Percentiles rank a stretch among this genome's conserved stretches.
phyloP scores from a whole-genome alignment of 2,797 vertebrate species.

The Fistularia commersonii region DNA sequence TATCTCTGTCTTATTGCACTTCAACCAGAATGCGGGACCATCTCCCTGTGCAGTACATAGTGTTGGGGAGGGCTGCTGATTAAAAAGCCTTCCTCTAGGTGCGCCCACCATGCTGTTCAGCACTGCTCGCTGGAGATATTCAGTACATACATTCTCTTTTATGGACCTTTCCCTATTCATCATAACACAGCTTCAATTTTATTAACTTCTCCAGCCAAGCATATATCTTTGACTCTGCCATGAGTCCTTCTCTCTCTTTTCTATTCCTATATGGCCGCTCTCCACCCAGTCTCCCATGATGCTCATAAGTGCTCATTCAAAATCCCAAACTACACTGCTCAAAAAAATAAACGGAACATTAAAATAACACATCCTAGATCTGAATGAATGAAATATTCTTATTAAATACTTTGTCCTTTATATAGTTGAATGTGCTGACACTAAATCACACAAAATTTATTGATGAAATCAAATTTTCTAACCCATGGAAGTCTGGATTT shows the following conservation, averaged over 20 bases:
- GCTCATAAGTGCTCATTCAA: slow-evolving; percentile 28
- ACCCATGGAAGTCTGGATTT: too few relatives aligned
- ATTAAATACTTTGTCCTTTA: too few relatives aligned
- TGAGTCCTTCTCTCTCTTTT: slow-evolving; percentile 52
- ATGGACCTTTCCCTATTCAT: slow-evolving; percentile 75
- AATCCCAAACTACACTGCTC: too few relatives aligned
- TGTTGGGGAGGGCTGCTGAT: slow-evolving; percentile 64
- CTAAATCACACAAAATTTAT: too few relatives aligned
- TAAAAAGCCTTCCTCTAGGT: slow-evolving; percentile 71
- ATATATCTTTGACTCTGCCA: slow-evolving; percentile 58
- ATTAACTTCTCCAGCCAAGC: slow-evolving; percentile 75
- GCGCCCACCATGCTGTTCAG: slow-evolving; percentile 66
- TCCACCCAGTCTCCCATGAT: slow-evolving; percentile 28
- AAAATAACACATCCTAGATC: too few relatives aligned
- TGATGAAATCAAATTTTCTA: too few relatives aligned
- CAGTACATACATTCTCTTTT: slow-evolving; percentile 76
- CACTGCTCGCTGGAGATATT: slow-evolving; percentile 64
- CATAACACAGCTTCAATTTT: slow-evolving; percentile 75
- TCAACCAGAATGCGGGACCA: slow-evolving; percentile 51
- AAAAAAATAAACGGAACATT: too few relatives aligned
- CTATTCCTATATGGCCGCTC: slow-evolving; percentile 20
- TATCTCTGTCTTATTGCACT: neutral
- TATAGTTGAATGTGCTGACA: too few relatives aligned
- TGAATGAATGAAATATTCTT: too few relatives aligned
- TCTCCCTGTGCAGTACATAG: slow-evolving; percentile 48